Conservation (phyloP, 1,140 invertebrate species). For the Notospermus geniculatus region DNA sequence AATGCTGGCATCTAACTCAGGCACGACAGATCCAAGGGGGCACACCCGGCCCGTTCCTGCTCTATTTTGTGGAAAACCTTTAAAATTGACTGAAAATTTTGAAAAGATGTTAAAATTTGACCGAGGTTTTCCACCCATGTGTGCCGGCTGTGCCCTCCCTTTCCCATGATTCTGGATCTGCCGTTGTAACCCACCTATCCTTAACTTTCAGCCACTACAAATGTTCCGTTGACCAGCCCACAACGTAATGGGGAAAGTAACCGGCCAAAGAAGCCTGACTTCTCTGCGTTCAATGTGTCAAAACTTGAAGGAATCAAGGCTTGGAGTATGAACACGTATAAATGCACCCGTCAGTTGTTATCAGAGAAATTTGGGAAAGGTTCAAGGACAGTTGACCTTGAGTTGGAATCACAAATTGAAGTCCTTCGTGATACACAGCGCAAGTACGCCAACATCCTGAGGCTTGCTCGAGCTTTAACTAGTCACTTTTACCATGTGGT, state of each 20-base stretch:
- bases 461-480: conserved; percentile 77
- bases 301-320: conserved; percentile 82
- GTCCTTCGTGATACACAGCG: conserved; percentile 87
- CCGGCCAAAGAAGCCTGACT: conserved; percentile 62
- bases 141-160: too few species aligned
- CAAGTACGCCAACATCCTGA: conserved; percentile 85
- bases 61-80: too few species aligned
- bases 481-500: conserved; percentile 88
- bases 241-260: conserved; percentile 65
- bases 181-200: not conserved
- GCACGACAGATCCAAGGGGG: too few species aligned
- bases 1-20: too few species aligned
- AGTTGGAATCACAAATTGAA: conserved; percentile 91
- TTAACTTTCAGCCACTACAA: conserved; percentile 51
- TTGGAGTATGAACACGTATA: conserved; percentile 96
- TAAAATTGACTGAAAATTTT: too few species aligned
- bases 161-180: too few species aligned
- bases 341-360: conserved; percentile 92
- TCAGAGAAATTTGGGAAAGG: conserved; percentile 92
- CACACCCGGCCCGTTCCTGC: too few species aligned
- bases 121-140: too few species aligned
- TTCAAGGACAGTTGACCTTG: conserved; percentile 83
- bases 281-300: conserved; percentile 30
- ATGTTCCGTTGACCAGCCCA: conserved; percentile 54
- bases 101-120: too few species aligned